phyloP scores from a whole-genome alignment of 1,140 invertebrate genomes.

The Tigriopus japonicus region DNA sequence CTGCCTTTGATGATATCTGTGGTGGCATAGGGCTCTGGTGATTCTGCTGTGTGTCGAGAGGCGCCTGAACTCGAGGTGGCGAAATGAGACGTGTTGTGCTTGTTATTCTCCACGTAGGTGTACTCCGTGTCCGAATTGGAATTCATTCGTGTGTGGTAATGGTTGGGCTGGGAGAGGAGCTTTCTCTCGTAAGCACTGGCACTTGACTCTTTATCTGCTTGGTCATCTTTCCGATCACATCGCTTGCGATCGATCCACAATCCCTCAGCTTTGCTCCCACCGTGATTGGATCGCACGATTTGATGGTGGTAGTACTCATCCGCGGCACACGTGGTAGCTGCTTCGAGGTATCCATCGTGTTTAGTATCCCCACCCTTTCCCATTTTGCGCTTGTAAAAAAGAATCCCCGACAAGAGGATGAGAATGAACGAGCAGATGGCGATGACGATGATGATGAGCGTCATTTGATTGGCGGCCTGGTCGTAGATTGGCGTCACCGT shows the following conservation, averaged over 20 bases:
- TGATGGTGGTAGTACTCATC: constrained; percentile 1
- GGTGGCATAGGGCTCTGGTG: constrained; percentile 10
- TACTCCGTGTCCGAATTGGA: constrained; percentile 7
- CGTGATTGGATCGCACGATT: background rate
- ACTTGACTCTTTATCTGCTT: constrained; percentile 1
- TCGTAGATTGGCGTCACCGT: background rate
- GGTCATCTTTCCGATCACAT: background rate
- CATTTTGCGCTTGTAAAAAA: constrained; percentile 4
- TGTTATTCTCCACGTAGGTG: constrained; percentile 10
- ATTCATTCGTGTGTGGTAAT: background rate
- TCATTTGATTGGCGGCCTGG: background rate
- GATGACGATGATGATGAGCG: constrained; percentile 1
- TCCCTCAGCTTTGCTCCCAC: background rate
- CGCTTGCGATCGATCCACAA: constrained; percentile 7
- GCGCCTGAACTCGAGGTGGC: background rate
- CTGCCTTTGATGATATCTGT: background rate
- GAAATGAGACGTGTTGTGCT: constrained; percentile 5
- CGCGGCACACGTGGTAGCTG: background rate
- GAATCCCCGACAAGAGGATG: constrained; percentile 1
- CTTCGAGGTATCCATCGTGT: constrained; percentile 1
- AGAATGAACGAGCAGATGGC: background rate
- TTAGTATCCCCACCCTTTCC: background rate
- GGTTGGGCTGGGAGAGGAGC: background rate
- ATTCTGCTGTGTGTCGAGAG: background rate
- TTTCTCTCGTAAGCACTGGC: constrained; percentile 5